Conservation (phyloP, 2,888 invertebrate genomes). For the Lepidocyrtinus sp. region DNA sequence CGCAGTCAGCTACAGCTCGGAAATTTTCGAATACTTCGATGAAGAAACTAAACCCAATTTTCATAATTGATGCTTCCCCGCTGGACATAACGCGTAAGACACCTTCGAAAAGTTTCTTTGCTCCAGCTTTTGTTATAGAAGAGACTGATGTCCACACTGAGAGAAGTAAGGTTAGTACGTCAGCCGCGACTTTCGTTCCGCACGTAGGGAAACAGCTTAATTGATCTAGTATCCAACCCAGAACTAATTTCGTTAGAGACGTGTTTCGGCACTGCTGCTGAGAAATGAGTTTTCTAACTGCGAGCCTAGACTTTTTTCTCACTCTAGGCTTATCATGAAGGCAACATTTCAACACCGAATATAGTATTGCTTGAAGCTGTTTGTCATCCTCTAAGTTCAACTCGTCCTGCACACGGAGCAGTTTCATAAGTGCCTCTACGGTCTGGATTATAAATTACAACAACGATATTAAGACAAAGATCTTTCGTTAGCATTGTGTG, state of each 20-base stretch:
- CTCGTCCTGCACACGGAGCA: slow-evolving; percentile 62
- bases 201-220: slow-evolving; percentile 64
- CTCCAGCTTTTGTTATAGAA: slow-evolving; percentile 56
- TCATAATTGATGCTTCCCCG: slow-evolving; percentile 66
- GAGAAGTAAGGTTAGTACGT: slow-evolving; percentile 63
- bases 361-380: slow-evolving; percentile 51
- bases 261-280: slow-evolving; percentile 37
- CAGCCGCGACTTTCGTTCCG: slow-evolving; percentile 63
- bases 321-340: slow-evolving; percentile 67
- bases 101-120: slow-evolving; percentile 67
- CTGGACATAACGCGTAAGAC: slow-evolving; percentile 68
- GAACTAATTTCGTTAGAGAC: slow-evolving; percentile 56
- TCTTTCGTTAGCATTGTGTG: too few species aligned
- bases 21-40: slow-evolving; percentile 63
- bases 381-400: slow-evolving; percentile 59
- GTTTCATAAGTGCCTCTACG: slow-evolving; percentile 60
- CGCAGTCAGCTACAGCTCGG: slow-evolving; percentile 37
- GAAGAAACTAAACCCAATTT: slow-evolving; percentile 67
- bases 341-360: slow-evolving; percentile 61
- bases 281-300: slow-evolving; percentile 57
- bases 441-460: too few species aligned
- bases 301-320: slow-evolving; percentile 60
- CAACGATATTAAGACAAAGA: too few species aligned
- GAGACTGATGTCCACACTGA: slow-evolving; percentile 61
- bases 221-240: slow-evolving; percentile 68